Base-by-base conservation (phyloP, 2,797 vertebrate species). In the Mus spretus region DNA sequence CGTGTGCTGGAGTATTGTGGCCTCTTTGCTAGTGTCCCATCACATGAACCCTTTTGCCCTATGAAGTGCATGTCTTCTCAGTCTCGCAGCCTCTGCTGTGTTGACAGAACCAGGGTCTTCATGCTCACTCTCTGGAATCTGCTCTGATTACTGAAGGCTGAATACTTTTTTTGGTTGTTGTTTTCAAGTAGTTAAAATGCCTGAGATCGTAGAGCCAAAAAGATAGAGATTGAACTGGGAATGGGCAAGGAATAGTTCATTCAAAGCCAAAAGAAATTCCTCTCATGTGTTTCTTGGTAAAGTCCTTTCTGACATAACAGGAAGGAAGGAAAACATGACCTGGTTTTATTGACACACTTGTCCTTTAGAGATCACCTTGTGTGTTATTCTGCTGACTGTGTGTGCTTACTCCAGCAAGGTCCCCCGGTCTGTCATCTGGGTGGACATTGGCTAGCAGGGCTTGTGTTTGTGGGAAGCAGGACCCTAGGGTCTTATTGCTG, bases 241-340 rank as follows among this genome's bases (percentile, higher is more conserved):
- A 37, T 26, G 44, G 28, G 2, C 40, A 78, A 78, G 31, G 7
- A 89, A 63, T 96, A 82, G 90, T 90, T 93, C 10, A 63, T 96
- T 96, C 65, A 82, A 74, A 96, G 93, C 95, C 89, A 95, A 95
- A 97, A 95, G 93, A 94, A 95, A 94, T 93, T 91, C 87, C 91
- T 90, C 85, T 86, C 10, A 3, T 90, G 70, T 57, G 34, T 82
- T 90, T 97, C 53, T 90, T 55, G 31, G 80, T 97, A 96, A 93
- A 98, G 80, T 89, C 79, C n/a, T 97, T 97, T 95, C 83, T 96
- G 78, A 70, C 65, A 93, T 84, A 95, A 92, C 63, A 72, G 77
- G 96, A 94, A 96, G 96, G 94, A 70, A 65, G 59, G 59, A 53
- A 93, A 97, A 94, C 72, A 90, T 89, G 88, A 96, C 75, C 86